Percentiles rank a stretch among this genome's conserved stretches.
Evolutionary conservation across 2,888 invertebrate genomes (phyloP).

Genomic region (Chrysolina haemoptera): DNA sequence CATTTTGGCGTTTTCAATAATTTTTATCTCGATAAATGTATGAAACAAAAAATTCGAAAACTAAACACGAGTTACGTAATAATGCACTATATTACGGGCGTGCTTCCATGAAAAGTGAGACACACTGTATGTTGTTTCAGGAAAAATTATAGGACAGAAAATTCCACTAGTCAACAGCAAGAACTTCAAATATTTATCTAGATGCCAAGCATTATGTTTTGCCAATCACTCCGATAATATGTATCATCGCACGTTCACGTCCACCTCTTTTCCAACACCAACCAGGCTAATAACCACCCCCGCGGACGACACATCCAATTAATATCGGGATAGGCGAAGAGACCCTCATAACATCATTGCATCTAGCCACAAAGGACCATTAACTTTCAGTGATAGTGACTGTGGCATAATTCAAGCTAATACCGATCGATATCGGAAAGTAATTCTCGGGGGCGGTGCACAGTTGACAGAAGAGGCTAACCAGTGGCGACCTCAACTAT

Average conservation of each 20-base stretch:
- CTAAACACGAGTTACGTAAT: no score
- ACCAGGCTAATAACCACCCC: conserved; percentile 40
- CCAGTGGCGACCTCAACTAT: conserved; percentile 53
- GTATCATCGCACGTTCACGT: neutral
- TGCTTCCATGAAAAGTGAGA: no score
- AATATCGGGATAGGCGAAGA: conserved; percentile 51
- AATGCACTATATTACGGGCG: no score
- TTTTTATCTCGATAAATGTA: no score
- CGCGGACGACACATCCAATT: conserved; percentile 52
- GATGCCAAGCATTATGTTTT: no score
- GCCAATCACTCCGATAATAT: conserved; percentile 13
- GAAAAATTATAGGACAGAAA: no score
- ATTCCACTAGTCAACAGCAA: no score
- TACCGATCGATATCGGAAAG: conserved; percentile 58
- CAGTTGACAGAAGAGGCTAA: conserved; percentile 57
- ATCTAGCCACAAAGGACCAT: conserved; percentile 62
- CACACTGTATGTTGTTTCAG: no score
- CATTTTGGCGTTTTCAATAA: no score
- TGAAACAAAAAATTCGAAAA: no score
- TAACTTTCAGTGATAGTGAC: conserved; percentile 62
- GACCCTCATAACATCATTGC: conserved; percentile 61
- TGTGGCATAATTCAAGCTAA: conserved; percentile 59
- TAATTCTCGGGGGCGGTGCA: conserved; percentile 53
- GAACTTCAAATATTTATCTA: no score
- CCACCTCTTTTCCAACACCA: conserved; percentile 25